Conservation (phyloP, 2,888 invertebrate species). For the Pyrrhosoma nymphula region DNA sequence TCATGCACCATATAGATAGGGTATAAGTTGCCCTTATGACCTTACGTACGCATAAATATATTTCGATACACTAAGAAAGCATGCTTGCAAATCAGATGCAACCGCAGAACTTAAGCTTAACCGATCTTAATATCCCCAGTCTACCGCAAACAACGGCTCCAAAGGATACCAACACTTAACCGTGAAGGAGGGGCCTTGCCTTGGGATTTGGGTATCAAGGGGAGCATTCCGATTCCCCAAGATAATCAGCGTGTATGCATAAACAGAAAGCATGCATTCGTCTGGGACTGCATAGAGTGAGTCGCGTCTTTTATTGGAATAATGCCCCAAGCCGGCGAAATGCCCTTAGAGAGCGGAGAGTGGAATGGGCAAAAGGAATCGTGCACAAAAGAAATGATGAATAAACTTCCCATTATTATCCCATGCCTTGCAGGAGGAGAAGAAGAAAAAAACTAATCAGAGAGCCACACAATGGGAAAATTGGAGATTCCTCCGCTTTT, state of each 20-base stretch:
- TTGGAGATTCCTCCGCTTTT: conserved; percentile 32
- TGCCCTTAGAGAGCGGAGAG: neutral
- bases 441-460: neutral
- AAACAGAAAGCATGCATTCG: neutral
- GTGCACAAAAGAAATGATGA: neutral
- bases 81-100: no score
- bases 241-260: conserved; percentile 23
- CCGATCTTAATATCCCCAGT: neutral
- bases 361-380: neutral
- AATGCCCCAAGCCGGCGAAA: neutral
- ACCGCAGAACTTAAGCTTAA: no score
- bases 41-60: no score
- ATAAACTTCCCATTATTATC: conserved; percentile 29
- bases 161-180: neutral
- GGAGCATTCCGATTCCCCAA: neutral
- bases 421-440: neutral
- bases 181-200: neutral
- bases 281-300: neutral
- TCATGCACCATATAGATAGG: no score
- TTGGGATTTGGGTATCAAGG: neutral
- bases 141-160: neutral
- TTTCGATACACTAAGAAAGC: no score
- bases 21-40: no score
- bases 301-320: neutral
- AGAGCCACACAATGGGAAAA: neutral